Evolutionary conservation across 2,797 vertebrate genomes (phyloP).

Genomic region (Vireo griseus): DNA sequence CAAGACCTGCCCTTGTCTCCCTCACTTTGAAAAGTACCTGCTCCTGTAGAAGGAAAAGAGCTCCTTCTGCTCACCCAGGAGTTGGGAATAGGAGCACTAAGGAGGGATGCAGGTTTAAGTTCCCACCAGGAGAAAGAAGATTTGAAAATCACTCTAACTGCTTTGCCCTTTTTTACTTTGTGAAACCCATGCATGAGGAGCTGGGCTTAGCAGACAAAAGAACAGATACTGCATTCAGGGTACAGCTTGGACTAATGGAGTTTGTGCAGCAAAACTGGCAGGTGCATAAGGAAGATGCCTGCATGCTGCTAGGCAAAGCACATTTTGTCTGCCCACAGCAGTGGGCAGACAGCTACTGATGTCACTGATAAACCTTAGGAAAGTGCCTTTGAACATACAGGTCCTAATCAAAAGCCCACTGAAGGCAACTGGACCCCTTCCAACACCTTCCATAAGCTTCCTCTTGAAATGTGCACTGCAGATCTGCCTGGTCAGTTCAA

Average conservation of each 20-base stretch:
- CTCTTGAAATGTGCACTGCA: background rate
- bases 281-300: background rate
- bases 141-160: background rate
- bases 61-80: background rate
- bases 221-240: background rate
- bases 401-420: fast-evolving
- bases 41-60: background rate
- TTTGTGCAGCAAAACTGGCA: background rate
- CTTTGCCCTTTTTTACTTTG: background rate
- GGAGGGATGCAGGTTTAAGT: background rate
- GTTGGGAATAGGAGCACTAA: background rate
- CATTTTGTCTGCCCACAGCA: background rate
- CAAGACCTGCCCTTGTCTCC: background rate
- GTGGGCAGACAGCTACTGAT: background rate
- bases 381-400: background rate
- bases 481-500: background rate
- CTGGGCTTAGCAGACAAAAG: background rate
- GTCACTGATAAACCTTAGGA: background rate
- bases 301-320: background rate
- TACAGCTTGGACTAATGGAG: fast-evolving
- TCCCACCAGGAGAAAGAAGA: background rate
- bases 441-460: background rate
- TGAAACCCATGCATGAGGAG: background rate
- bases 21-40: background rate
- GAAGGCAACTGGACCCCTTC: background rate